These are phyloP conservation scores for Madoqua kirkii DNA, from an alignment of 2,113 vertebrate species.

Conservation along the genomic window DNA sequence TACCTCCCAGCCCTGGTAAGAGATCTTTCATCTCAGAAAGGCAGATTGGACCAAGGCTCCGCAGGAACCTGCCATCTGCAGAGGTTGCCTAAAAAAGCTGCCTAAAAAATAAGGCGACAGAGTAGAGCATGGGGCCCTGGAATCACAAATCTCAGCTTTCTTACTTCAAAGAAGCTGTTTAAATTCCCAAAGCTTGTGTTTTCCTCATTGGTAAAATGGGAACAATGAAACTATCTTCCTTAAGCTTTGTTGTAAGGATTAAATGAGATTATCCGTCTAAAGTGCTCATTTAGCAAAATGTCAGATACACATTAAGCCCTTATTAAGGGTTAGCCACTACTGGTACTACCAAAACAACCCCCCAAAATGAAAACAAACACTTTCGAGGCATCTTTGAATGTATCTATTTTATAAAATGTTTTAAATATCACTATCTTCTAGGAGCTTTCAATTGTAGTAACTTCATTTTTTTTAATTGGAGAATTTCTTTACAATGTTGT, in stretches of 20 bases:
- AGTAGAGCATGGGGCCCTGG: neutral
- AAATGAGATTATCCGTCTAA: neutral
- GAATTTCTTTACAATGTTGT: neutral
- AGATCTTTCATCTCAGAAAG: neutral
- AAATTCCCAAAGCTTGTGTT: neutral
- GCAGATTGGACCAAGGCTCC: neutral
- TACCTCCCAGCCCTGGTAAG: neutral
- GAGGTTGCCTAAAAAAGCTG: neutral
- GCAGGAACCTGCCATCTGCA: no score
- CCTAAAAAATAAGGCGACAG: neutral
- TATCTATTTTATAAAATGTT: neutral
- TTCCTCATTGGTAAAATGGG: neutral
- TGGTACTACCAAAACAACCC: neutral
- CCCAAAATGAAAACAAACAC: neutral
- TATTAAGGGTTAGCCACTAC: neutral
- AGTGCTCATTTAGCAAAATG: neutral
- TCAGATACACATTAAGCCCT: neutral
- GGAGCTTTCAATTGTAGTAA: neutral
- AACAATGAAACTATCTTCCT: neutral
- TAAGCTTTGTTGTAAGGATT: neutral
- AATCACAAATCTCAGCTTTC: neutral
- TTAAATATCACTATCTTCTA: neutral
- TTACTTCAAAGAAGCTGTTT: neutral
- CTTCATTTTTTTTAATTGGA: neutral
- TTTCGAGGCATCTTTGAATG: neutral